Percentiles rank a stretch among this genome's conserved stretches.
phyloP scores from a whole-genome alignment of 1,140 invertebrate species.

The Oryctes rhinoceros region DNA sequence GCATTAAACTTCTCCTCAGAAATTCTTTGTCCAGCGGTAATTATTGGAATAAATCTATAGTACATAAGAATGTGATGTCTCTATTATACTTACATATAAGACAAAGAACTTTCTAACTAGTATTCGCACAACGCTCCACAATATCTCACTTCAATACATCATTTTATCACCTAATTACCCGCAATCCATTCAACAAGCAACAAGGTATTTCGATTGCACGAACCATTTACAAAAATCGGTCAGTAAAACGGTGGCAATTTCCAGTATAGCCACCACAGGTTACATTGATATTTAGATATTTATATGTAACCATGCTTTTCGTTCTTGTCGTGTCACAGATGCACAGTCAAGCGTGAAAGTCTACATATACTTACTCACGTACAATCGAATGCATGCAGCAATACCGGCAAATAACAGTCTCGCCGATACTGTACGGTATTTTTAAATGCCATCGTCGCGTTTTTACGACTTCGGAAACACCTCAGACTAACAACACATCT shows the following conservation, averaged over 20 bases:
- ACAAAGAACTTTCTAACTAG: too few species aligned
- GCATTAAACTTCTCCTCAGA: too few species aligned
- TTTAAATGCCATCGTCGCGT: constrained; percentile 7
- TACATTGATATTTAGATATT: background rate
- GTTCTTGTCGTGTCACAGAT: constrained; percentile 17
- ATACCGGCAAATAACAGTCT: background rate
- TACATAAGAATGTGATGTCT: too few species aligned
- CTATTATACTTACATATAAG: too few species aligned
- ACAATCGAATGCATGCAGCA: background rate
- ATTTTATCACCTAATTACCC: too few species aligned
- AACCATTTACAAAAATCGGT: too few species aligned
- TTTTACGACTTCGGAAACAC: constrained; percentile 3
- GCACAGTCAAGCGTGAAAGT: constrained; percentile 23
- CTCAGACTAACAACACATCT: background rate
- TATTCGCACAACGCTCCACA: too few species aligned
- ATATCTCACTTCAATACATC: too few species aligned
- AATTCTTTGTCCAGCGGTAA: too few species aligned
- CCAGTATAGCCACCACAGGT: background rate
- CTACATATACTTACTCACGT: background rate
- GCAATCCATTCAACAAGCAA: too few species aligned
- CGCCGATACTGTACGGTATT: constrained; percentile 16
- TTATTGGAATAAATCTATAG: too few species aligned
- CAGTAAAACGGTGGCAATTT: background rate
- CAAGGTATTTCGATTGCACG: too few species aligned
- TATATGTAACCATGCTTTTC: background rate